Evolutionary conservation across 1,140 invertebrate genomes (phyloP).

Genomic region (Micrasema minimum): DNA sequence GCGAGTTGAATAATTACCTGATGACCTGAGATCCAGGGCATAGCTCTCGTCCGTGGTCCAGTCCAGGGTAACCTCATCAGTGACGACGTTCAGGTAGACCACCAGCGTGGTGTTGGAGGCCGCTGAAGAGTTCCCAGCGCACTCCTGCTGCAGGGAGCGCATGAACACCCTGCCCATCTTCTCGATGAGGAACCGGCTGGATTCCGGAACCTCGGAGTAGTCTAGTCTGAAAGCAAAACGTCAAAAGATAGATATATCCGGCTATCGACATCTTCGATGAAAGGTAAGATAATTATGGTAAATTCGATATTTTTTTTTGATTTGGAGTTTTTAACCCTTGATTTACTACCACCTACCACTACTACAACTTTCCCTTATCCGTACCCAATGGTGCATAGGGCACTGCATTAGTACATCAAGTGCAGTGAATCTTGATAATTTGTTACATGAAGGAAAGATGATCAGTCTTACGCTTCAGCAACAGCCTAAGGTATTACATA

Average conservation of each 20-base stretch:
- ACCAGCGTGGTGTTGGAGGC: conserved; percentile 64
- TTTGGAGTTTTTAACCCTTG: neutral
- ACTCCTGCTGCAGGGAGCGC: conserved; percentile 68
- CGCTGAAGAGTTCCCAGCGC: conserved; percentile 66
- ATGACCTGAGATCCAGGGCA: conserved; percentile 67
- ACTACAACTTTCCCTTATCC: too few species aligned
- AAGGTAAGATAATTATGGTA: neutral
- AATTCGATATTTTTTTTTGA: neutral
- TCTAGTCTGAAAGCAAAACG: conserved; percentile 66
- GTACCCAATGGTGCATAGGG: too few species aligned
- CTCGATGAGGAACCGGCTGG: conserved; percentile 63
- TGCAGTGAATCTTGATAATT: too few species aligned
- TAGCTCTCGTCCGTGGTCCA: conserved; percentile 77
- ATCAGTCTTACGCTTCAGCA: too few species aligned
- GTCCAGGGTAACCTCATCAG: conserved; percentile 64
- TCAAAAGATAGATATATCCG: too few species aligned
- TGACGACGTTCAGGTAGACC: conserved; percentile 66
- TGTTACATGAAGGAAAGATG: too few species aligned
- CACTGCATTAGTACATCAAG: too few species aligned
- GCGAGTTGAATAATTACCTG: too few species aligned
- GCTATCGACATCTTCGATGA: neutral
- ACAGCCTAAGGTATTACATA: too few species aligned
- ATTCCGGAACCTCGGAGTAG: conserved; percentile 62
- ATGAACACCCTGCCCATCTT: conserved; percentile 67
- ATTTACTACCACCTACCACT: too few species aligned